Evolutionary conservation across 2,888 invertebrate genomes (phyloP), one percentile per base, ranked within the genome.

Genomic region (Chalcosyrphus nemorum): DNA sequence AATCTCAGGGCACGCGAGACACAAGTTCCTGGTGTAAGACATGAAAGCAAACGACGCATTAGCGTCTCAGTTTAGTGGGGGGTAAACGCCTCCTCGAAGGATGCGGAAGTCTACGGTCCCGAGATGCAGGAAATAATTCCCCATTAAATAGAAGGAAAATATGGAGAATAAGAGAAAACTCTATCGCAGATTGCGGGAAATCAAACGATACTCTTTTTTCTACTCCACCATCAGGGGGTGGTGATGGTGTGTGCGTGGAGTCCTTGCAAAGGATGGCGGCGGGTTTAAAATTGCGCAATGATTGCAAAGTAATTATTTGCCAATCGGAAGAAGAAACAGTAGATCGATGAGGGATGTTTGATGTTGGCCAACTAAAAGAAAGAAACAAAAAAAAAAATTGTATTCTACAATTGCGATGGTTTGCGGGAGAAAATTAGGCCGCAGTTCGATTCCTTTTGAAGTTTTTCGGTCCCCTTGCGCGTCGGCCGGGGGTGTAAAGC

Each of bases 291-390:
- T 66, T 81, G 77, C 43, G 57, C 65, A 80, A 81, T 76, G 80
- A 86, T 86, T 86, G 77, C 77, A 75, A 76, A 76, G 86, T 80
- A 86, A 86, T 86, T 86, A 86, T 86, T 86, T 86, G 72, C 82
- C 82, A 81, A 82, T 82, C 82, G 80, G 68, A 77, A 77, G 35
- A 29, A 43, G 13, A 11, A 63, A 63, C 70, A 70, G 38, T 38
- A 38, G 27, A 77, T 81, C 71, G 71, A 77, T 77, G 57, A 61
- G 66, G 56, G 68, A 78, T 78, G 78, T 82, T 78, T 82, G 78
- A 78, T 82, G 78, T 78, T 43, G 41, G 63, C 66, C 76, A 76
- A 35, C 65, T 57, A 24, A 57, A 66, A 27, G n/a, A n/a, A n/a
- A n/a, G n/a, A n/a, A n/a, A n/a, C n/a, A n/a, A n/a, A n/a, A n/a